Conservation (phyloP, 2,888 invertebrate genomes). For the Drosophila picticornis region DNA sequence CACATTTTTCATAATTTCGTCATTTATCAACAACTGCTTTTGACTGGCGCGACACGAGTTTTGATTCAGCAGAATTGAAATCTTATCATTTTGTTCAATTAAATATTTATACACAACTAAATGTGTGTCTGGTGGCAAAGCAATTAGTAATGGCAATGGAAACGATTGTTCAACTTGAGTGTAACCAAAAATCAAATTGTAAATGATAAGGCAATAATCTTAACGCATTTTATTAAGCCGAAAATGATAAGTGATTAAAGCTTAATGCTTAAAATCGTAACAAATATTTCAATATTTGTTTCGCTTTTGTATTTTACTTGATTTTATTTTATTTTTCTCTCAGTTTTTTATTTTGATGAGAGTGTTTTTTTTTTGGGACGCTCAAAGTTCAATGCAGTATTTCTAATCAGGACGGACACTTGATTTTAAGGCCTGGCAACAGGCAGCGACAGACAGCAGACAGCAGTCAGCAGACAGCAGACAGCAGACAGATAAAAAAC, state of each 20-base stretch:
- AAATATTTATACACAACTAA: constrained; percentile 13
- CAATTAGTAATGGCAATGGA: constrained; percentile 9
- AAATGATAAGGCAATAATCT: constrained; percentile 3
- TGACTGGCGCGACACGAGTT: not conserved
- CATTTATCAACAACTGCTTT: not conserved
- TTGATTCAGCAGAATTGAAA: constrained; percentile 19
- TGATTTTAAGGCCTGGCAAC: constrained; percentile 25
- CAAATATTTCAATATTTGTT: not conserved
- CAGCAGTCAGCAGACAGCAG: constrained; percentile 22
- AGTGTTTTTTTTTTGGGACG: not conserved
- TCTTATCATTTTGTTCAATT: constrained; percentile 26
- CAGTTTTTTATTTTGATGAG: not conserved
- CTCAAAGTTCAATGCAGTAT: constrained; percentile 6
- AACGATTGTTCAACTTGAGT: not conserved
- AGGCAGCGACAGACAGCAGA: constrained; percentile 8
- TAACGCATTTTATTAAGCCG: not conserved
- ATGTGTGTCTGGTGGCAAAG: not conserved
- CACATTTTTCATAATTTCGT: not conserved
- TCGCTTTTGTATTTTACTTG: not conserved
- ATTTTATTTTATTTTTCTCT: not conserved
- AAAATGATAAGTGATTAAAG: not conserved
- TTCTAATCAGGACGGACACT: constrained; percentile 6
- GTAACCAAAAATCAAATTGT: not conserved
- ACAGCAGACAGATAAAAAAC: constrained; percentile 11
- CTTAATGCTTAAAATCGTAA: not conserved